Evolutionary conservation across 1,140 invertebrate species (phyloP).

Genomic region (Drosophila arawakana): DNA sequence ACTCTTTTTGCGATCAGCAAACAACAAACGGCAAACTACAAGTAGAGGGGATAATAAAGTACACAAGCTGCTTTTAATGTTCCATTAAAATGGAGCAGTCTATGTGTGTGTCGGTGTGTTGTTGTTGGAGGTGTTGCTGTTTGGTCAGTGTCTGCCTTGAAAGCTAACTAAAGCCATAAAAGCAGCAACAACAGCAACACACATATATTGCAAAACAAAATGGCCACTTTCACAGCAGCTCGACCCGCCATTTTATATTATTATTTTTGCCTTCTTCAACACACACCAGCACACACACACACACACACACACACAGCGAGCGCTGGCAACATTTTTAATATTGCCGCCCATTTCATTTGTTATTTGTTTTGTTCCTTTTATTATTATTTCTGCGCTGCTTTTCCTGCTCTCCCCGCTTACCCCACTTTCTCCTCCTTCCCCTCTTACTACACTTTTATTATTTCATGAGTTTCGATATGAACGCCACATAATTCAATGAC

Average conservation of each 20-base stretch:
- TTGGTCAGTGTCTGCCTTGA: constrained; percentile 52
- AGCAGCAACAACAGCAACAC: constrained; percentile 36
- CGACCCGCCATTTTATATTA: constrained; percentile 71
- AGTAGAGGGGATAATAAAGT: constrained; percentile 34
- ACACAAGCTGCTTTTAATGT: constrained; percentile 79
- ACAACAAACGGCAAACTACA: constrained; percentile 12
- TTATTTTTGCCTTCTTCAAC: constrained; percentile 56
- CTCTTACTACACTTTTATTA: neutral
- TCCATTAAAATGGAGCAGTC: constrained; percentile 64
- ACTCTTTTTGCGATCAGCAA: constrained; percentile 35
- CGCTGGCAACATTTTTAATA: constrained; percentile 43
- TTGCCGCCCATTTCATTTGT: constrained; percentile 34
- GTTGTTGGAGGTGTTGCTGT: constrained; percentile 43
- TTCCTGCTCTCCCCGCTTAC: neutral
- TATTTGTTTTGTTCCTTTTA: constrained; percentile 18
- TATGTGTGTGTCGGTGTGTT: constrained; percentile 29
- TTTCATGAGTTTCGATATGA: constrained; percentile 38
- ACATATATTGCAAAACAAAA: constrained; percentile 78
- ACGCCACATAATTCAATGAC: constrained; percentile 49
- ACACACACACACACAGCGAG: neutral
- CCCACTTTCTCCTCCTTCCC: neutral
- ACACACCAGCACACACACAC: constrained; percentile 25
- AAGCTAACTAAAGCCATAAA: constrained; percentile 74
- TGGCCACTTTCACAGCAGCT: constrained; percentile 52
- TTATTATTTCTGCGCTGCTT: constrained; percentile 8